Base-by-base conservation (phyloP, 2,888 invertebrate species). In the Tachina grossa region DNA sequence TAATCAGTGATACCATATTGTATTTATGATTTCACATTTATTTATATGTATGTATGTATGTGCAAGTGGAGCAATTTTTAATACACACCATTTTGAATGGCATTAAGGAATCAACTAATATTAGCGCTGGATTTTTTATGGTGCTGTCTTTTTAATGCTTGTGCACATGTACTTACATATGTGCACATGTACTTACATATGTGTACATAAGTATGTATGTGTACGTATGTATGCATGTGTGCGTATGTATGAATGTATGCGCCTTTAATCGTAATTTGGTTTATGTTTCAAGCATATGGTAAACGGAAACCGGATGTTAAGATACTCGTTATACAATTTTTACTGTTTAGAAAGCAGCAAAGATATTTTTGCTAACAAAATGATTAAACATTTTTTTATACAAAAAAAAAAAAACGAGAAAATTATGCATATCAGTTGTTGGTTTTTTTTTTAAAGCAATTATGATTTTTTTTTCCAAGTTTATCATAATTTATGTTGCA, bases 271-370 rank as follows among this genome's bases (percentile, higher is more conserved):
- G 31, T 6, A 31, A 31, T 31, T 31, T 31, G 31, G 31, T 31
- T 5, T 77, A 66, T 78, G 84, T 85, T 74, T 89, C 84, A 85
- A 84, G 45, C 51, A 65, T 63, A 47, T 76, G 68, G 14, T 22
- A 19, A 45, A 71, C 76, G 69, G 84, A 76, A 80, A 85, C 68
- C 76, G 84, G 84, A 85, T 68, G 68, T 77, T 57, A 51, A 74
- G 78, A 78, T 78, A 85, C 5, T 31, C 6, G 31, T 31, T 31
- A 31, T 49, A 74, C 41, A 49, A 74, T 22, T 53, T 68, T 43
- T 41, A 22, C 57, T 41, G 55, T 22, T 61, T 31, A 47, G 16
- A 81, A 57, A 31, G n/a, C 13, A 1, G 45, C 11, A 63, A 53
- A 31, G 10, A 63, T 63, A 19, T 76, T 31, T 55, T 39, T 51